Base-by-base conservation (phyloP, 1,140 invertebrate species). In the Rhizoglyphus robini region DNA sequence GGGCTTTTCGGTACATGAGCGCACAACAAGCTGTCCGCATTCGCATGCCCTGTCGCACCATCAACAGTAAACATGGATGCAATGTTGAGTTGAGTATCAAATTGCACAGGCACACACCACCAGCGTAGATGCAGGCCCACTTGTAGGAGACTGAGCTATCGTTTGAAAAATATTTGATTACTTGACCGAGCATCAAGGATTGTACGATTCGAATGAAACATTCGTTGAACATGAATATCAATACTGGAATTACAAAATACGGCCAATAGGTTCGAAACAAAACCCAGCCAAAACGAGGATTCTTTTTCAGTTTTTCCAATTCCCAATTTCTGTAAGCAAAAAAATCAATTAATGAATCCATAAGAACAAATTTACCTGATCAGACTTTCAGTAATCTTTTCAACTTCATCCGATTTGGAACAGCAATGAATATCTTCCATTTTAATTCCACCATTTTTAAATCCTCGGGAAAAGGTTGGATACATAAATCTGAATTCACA, bases 21-120 rank as follows among this genome's bases (percentile, higher is more conserved):
- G 78, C 74, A 68, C 78, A 81, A 63, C 76, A 76, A 0, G 81
- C 79, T 4, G 82, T 72, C 63, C 81, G 72, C 41, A 83, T 73
- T 67, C 76, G 70, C 80, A 82, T 82, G 30, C 71, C 71, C 23
- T 75, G 20, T 18, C 47, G 23, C 23, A 63, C 29, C 11, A 27
- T n/a, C 3, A 29, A 25, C n/a, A 57, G 20, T 23, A 65, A n/a
- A 11, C 49, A 25, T 32, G 62, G 63, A 51, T 94, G 88, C 69
- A 84, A 81, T 2, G 85, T 76, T 34, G 90, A 75, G 13, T 85
- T 82, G 68, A 85, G 83, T 48, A 88, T 68, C 0, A 85, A 78
- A 3, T 69, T 68, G 4, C 69, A 46, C 2, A 72, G 59, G 31
- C 69, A 72, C 4, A 72, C 70, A n/a, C 61, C 47, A 11, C 58